Base-by-base conservation (phyloP, 2,888 invertebrate species). In the Hypercompe scribonia region DNA sequence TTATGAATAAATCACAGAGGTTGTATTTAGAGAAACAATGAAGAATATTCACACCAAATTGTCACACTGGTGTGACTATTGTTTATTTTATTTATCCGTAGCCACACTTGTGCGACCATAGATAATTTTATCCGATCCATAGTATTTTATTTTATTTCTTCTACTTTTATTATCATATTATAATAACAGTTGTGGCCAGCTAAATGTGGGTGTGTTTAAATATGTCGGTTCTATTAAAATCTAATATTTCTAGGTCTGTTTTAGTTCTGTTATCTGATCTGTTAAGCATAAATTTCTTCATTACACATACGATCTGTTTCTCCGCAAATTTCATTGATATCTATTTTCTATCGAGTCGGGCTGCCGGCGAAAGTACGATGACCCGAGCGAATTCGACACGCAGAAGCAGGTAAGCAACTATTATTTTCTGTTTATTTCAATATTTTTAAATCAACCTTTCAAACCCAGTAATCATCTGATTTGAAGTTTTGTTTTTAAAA, bases 281-380 rank as follows among this genome's bases (percentile, higher is more conserved):
- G 31, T 7, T 8, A 31, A 61, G 61, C 18, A 31, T 61, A 7
- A 61, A 31, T 61, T 15, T 0, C 2, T 31, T 61, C 15, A 61
- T 61, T 5, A 31, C 5, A 18, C 61, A 31, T 31, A 28, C 2
- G 21, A 33, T 66, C 33, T 66, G 24, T 33, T 42, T 46, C 46
- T 61, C 15, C 8, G 3, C 0, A 66, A 46, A 10, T 66, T 65
- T 66, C 31, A 66, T 46, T 66, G 34, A 36, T 68, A n/a, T 54
- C 68, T 54, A 54, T 34, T 54, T 63, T 69, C 61, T 61, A 61
- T 63, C 39, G 61, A 68, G 68, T 36, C 11, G 61, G 69, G 61
- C 61, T 69, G 69, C 54, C 69, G 42, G 61, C 69, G 61, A 69
- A 69, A 42, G 31, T 21, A 42, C 39, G 61, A 39, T 69, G 61